A percentile compares a stretch with the other conserved stretches of the same genome.
Evolutionary conservation across 2,113 vertebrate species (phyloP).

Genomic region (Pterocles orientalis): DNA sequence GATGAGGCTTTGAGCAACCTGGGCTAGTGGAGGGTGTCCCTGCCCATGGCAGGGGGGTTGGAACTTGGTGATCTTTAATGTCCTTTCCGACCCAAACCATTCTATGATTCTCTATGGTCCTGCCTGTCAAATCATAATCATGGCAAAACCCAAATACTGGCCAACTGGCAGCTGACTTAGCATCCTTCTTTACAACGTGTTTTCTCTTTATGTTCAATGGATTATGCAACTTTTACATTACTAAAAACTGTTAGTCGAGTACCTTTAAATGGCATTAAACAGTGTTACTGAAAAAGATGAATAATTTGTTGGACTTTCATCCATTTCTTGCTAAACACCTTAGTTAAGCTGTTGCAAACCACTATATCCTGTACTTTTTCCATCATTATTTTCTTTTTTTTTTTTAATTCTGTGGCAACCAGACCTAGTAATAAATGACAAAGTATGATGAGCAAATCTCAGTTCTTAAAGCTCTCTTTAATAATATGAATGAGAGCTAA

Average conservation of each 20-base stretch:
- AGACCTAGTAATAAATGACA: background rate
- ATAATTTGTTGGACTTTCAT: background rate
- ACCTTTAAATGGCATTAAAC: background rate
- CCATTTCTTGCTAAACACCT: background rate
- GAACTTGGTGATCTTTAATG: too few relatives aligned
- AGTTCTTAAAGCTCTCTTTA: background rate
- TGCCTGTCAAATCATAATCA: background rate
- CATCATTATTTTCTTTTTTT: background rate
- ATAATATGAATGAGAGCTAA: background rate
- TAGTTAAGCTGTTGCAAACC: background rate
- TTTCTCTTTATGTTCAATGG: background rate
- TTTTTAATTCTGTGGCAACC: background rate
- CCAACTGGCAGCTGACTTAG: background rate
- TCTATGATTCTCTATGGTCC: background rate
- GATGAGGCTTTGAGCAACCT: too few relatives aligned
- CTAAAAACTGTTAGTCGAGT: background rate
- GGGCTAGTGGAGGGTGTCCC: too few relatives aligned
- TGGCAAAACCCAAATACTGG: background rate
- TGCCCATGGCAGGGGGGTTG: too few relatives aligned
- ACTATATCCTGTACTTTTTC: background rate
- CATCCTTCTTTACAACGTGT: background rate
- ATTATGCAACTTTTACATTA: background rate
- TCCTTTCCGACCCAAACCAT: too few relatives aligned
- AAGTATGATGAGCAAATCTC: background rate
- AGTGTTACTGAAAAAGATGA: background rate